Evolutionary conservation across 2,113 vertebrate genomes (phyloP), one percentile per base, ranked within the genome.

Genomic region (Trichechus manatus): DNA sequence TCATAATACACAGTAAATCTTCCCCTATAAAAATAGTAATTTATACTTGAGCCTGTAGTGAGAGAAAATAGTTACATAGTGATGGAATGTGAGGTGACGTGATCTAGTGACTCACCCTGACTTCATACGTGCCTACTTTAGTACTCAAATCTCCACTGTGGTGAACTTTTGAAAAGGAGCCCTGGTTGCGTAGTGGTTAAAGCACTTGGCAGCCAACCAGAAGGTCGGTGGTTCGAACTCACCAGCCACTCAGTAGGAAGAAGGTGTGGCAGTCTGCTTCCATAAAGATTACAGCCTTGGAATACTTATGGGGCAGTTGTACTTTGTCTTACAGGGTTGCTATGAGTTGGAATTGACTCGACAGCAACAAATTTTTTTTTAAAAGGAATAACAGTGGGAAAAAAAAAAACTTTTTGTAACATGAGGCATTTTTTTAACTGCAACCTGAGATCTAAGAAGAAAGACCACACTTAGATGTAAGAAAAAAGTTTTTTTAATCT

Each of bases 121-220:
- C 78, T 53, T 89, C 22, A 47, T 25, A 56, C 39, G 14, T 56
- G 25, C 1, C 11, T 53, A 5, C 33, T 72, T 92, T 68, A 77
- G 81, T 50, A 66, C 61, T 1, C 20, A 64, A 77, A 6, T 36
- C 27, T 59, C 42, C 7, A 15, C 8, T 68, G n/a, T 20, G 36
- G 72, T 68, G 77, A 89, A 44, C 39, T 72, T 92, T 85, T 88
- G 72, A 78, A 84, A 88, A 92, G 20, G 36, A 39, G 22, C 19
- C 20, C 36, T 42, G 22, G 22, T 74, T 9, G 68, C 15, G 4
- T 33, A 72, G 33, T 33, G 31, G 31, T 10, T 70, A 20, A 36
- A 36, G n/a, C 4, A 7, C 36, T 39, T 10, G 10, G 36, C n/a
- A 36, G 70, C 7, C 11, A 74, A 74, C 68, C 19, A 22, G 19